These are phyloP conservation scores for Okamejei kenojei DNA, from an alignment of 2,797 vertebrate genomes.

Conservation along the genomic window DNA sequence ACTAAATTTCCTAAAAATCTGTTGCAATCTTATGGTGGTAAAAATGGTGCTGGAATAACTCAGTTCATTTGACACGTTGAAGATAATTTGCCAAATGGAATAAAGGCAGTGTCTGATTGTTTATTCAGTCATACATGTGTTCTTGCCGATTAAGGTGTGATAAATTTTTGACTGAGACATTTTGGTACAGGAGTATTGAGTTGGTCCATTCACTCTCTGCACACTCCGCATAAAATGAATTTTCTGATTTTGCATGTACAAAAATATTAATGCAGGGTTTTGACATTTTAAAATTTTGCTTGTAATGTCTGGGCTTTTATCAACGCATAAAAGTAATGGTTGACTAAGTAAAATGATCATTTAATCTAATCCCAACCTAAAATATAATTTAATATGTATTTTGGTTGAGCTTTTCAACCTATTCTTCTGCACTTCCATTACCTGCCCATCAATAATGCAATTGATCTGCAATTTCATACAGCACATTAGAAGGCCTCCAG, in stretches of 20 bases:
- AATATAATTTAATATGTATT: background rate
- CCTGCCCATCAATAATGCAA: background rate
- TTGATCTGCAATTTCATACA: background rate
- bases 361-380: background rate
- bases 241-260: background rate
- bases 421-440: background rate
- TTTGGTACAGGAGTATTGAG: background rate
- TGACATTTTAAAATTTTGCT: background rate
- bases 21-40: background rate
- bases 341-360: background rate
- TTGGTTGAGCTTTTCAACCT: background rate
- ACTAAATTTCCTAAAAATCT: background rate
- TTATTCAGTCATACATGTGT: background rate
- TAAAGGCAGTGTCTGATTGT: background rate
- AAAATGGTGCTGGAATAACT: no score
- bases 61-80: background rate
- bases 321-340: background rate
- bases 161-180: background rate
- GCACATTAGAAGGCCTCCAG: no score
- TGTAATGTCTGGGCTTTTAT: background rate
- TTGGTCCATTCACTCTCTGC: background rate
- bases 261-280: background rate
- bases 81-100: background rate
- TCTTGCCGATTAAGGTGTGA: background rate
- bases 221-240: background rate